Base-by-base conservation (phyloP, 2,797 vertebrate genomes). In the Huso huso region DNA sequence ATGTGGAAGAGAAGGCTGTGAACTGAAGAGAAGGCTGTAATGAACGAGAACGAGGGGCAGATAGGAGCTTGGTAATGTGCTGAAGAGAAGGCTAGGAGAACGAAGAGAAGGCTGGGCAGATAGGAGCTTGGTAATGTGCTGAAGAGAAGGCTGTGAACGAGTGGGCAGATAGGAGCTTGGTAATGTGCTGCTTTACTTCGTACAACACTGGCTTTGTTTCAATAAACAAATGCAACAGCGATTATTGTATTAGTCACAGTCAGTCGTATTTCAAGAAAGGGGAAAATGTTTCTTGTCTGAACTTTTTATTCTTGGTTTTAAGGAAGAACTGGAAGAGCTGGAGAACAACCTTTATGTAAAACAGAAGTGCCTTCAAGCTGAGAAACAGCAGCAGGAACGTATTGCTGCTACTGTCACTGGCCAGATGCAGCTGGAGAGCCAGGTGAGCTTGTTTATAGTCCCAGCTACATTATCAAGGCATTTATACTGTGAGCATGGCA, bases 381-480 rank as follows among this genome's bases (percentile, higher is more conserved):
- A 94, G 72, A 92, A 92, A 10, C 91, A 96, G 78, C 92, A 97
- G 72, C 94, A 97, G 73, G 94, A 99, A 71, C 89, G 96, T 61
- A 81, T 91, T 51, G 94, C 96, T 1, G 87, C 92, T 75, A 92
- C 94, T 0, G 94, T 99, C 69, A 98, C 95, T 0, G 94, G 93
- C 23, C 96, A 98, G 86, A 99, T 99, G 97, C 94, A 86, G 73
- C 81, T 94, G 71, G 97, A 99, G 86, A 96, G 94, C 74, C 97
- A 99, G 94, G 97, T 97, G 74, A 72, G 70, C 6, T 1, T 10
- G 8, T 62, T 61, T 13, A 49, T 52, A 8, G 49, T 48, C 10
- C n/a, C 23, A 37, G 37, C 4, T 37, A 37, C 37, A 37, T 37
- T 37, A 37, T 37, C 37, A 37, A 37, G 5, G 37, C 4, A 37